Conservation (phyloP, 2,113 vertebrate genomes). For the human region GRCh38 chr12:48827501-48828000, state of each 20-base stretch:
- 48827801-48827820: slow-evolving; percentile 92
- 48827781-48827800: slow-evolving; percentile 89
- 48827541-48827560: neutral
- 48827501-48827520: neutral
- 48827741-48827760: slow-evolving; percentile 95
- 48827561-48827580: neutral
- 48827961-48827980: slow-evolving; percentile 73
- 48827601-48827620: slow-evolving; percentile 86
- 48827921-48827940: slow-evolving; percentile 46
- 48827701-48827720: slow-evolving; percentile 87
- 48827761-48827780: slow-evolving; percentile 89
- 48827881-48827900: slow-evolving; percentile 96
- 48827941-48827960: slow-evolving; percentile 49
- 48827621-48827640: slow-evolving; percentile 95
- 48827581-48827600: slow-evolving; percentile 84
- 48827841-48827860: slow-evolving; percentile 93
- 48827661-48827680: slow-evolving; percentile 91
- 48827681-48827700: slow-evolving; percentile 83
- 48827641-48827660: slow-evolving; percentile 95
- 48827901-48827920: neutral
- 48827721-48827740: slow-evolving; percentile 86
- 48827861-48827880: slow-evolving; percentile 94
- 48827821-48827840: slow-evolving; percentile 91
- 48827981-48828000: slow-evolving; percentile 75
- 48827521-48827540: neutral